Conservation (phyloP, 2,113 vertebrate species). For the Deroptyus accipitrinus region DNA sequence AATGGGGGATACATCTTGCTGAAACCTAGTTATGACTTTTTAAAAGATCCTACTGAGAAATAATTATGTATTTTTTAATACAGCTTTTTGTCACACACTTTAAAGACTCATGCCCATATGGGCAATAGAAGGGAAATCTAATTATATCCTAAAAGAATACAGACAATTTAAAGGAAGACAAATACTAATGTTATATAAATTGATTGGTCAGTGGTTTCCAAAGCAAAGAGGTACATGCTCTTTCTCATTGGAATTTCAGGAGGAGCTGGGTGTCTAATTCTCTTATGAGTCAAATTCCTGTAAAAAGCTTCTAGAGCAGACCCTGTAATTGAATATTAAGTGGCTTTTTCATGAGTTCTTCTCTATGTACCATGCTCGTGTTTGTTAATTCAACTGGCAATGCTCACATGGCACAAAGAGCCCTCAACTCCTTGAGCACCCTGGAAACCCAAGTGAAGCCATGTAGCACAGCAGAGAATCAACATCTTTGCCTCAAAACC, state of each 20-base stretch:
- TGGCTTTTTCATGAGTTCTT: not conserved
- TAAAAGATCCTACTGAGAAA: not conserved
- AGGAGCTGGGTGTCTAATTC: not conserved
- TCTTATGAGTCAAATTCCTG: not conserved
- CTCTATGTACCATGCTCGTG: not conserved
- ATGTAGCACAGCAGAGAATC: not conserved
- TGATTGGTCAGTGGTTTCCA: constrained; percentile 1
- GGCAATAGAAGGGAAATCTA: constrained; percentile 1
- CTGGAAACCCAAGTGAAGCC: not conserved
- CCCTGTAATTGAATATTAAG: not conserved
- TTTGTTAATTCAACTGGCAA: not conserved
- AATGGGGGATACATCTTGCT: not conserved
- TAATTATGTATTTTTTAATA: not conserved
- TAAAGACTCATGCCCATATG: not conserved
- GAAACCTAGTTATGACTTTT: not conserved
- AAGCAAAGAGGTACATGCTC: not conserved
- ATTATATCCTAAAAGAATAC: constrained; percentile 31
- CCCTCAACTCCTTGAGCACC: not conserved
- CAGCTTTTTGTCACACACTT: not conserved
- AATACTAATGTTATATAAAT: constrained; percentile 13
- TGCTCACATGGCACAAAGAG: not conserved
- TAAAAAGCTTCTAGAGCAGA: not conserved
- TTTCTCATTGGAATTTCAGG: not conserved
- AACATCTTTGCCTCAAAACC: not conserved
- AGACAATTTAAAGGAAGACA: constrained; percentile 22